These are phyloP conservation scores for Dicaeum eximium DNA, from an alignment of 2,113 vertebrate species.

Conservation along the genomic window DNA sequence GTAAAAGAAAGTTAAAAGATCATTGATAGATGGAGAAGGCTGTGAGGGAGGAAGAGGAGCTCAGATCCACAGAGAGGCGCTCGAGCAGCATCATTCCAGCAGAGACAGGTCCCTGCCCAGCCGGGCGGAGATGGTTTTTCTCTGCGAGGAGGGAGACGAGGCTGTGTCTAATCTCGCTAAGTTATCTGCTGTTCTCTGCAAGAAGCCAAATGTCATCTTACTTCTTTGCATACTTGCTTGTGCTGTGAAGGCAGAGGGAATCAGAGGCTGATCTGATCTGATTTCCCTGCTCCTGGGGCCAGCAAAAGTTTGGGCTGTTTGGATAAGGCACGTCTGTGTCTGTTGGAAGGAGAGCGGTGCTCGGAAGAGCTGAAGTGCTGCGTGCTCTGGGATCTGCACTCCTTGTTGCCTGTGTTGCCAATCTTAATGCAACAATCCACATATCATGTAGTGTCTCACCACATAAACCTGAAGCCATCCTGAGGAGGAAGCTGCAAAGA, in stretches of 20 bases:
- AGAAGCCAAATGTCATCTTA: conserved; percentile 35
- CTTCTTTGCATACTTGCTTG: conserved; percentile 3
- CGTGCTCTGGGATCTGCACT: background rate
- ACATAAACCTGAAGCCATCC: background rate
- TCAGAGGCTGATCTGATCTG: background rate
- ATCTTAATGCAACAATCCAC: background rate
- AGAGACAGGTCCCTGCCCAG: background rate
- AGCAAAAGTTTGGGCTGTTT: background rate
- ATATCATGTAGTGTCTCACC: background rate
- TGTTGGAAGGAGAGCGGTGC: background rate
- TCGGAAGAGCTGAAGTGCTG: rapidly evolving
- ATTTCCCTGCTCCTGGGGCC: background rate
- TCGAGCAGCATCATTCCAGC: background rate
- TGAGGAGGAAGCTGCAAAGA: background rate
- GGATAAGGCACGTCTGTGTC: background rate
- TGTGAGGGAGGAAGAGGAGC: background rate
- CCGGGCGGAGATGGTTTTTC: background rate
- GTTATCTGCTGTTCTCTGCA: conserved; percentile 40
- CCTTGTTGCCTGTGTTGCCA: background rate
- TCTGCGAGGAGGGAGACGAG: background rate
- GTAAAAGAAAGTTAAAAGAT: background rate
- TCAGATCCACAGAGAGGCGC: conserved; percentile 47
- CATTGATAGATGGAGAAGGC: background rate
- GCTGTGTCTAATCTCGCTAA: conserved; percentile 3
- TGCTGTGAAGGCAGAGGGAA: conserved; percentile 17